Conservation (phyloP, 1,140 invertebrate species). For the Probaryconus sp. region DNA sequence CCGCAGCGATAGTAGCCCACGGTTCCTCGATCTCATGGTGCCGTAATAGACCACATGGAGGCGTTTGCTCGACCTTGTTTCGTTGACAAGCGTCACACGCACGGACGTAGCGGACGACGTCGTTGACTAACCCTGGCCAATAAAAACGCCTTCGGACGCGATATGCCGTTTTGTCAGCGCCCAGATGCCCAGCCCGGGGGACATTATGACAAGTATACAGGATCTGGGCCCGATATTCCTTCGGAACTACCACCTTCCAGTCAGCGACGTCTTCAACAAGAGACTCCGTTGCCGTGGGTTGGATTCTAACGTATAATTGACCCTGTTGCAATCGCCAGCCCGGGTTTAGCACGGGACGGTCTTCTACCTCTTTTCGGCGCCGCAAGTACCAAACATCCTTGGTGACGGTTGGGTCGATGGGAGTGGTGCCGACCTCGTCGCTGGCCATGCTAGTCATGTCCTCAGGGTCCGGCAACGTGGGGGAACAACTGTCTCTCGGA, state of each 20-base stretch:
- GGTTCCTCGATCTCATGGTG: constrained; percentile 42
- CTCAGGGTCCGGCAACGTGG: too few relatives aligned
- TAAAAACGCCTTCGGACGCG: constrained; percentile 15
- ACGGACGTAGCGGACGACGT: constrained; percentile 54
- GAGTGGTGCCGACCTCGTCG: too few relatives aligned
- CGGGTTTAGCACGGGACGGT: constrained; percentile 6
- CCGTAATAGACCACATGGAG: constrained; percentile 61
- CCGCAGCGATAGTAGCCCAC: constrained; percentile 57
- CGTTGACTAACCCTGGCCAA: constrained; percentile 28
- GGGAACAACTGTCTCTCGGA: too few relatives aligned
- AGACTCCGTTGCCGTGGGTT: neutral
- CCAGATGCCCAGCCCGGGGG: constrained; percentile 63
- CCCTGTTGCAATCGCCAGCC: constrained; percentile 1
- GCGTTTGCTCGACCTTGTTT: constrained; percentile 57
- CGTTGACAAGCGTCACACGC: constrained; percentile 50
- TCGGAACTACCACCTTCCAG: constrained; percentile 20
- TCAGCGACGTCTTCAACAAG: neutral
- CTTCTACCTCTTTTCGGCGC: neutral
- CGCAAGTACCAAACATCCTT: neutral
- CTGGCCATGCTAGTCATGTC: too few relatives aligned
- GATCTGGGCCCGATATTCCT: neutral
- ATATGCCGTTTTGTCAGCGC: constrained; percentile 65
- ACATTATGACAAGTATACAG: constrained; percentile 5
- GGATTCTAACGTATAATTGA: constrained; percentile 3
- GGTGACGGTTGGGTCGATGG: too few relatives aligned